Percentiles rank a stretch among this genome's conserved stretches.
Evolutionary conservation across 2,797 vertebrate species (phyloP).

Genomic region (Capromys pilorides): DNA sequence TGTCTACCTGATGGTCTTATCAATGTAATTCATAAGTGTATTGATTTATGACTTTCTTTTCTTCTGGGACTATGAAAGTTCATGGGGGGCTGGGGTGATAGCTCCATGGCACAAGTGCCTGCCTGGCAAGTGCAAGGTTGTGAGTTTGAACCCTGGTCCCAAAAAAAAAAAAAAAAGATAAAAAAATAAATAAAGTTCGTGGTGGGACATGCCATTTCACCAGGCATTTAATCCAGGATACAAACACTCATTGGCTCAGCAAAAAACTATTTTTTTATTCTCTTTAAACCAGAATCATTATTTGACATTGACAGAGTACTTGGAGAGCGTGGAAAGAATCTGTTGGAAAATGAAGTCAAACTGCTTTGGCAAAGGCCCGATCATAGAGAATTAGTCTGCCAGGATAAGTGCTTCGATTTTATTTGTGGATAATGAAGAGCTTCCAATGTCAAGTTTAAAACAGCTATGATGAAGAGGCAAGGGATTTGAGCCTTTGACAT

Average conservation of each 20-base stretch:
- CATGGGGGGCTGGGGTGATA: too few relatives aligned
- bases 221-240: not conserved
- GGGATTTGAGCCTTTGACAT: not conserved
- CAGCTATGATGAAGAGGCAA: not conserved
- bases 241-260: not conserved
- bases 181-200: too few relatives aligned
- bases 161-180: too few relatives aligned
- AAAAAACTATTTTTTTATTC: not conserved
- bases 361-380: not conserved
- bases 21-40: not conserved
- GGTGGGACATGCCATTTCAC: not conserved
- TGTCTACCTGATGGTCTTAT: not conserved
- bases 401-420: conserved; percentile 14
- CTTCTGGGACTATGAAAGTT: not conserved
- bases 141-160: too few relatives aligned
- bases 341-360: not conserved
- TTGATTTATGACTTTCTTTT: not conserved
- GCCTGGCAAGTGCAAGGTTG: too few relatives aligned
- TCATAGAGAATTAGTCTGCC: not conserved
- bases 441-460: not conserved
- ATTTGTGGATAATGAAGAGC: not conserved
- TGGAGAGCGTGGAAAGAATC: not conserved
- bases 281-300: not conserved
- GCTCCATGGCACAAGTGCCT: too few relatives aligned
- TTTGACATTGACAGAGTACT: not conserved